A percentile compares a stretch with the other conserved stretches of the same genome.
Conservation (phyloP, 2,113 vertebrate species). For the Montifringilla adamsi region DNA sequence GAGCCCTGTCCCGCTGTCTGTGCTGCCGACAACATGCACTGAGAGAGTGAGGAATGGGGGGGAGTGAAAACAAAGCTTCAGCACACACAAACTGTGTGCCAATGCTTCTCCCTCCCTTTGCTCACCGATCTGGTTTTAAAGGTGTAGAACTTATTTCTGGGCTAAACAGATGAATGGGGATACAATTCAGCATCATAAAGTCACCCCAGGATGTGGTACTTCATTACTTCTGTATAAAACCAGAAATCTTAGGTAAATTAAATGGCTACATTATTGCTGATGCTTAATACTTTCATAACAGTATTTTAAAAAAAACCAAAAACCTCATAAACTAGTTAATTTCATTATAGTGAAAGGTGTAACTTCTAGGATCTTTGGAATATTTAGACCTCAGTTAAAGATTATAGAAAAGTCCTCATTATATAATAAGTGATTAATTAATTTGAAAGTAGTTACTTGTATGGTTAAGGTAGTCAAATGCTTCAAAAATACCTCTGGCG, state of each 20-base stretch:
- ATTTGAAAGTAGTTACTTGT: not conserved
- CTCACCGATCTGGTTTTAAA: not conserved
- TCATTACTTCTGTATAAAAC: not conserved
- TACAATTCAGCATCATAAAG: not conserved
- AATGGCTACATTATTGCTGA: not conserved
- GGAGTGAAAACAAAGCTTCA: not conserved
- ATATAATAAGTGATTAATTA: not conserved
- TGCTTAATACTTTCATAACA: not conserved
- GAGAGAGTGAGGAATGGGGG: fast-evolving
- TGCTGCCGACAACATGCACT: not conserved
- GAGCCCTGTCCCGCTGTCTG: fast-evolving
- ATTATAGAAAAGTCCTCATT: not conserved
- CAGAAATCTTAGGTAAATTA: not conserved
- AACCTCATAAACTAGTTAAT: not conserved
- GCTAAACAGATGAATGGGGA: not conserved
- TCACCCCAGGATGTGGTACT: not conserved
- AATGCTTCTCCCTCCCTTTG: fast-evolving
- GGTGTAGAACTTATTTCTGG: not conserved
- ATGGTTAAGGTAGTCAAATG: not conserved
- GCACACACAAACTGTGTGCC: fast-evolving
- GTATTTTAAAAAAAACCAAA: not conserved
- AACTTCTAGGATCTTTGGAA: not conserved
- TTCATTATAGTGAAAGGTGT: not conserved
- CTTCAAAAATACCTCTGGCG: not conserved
- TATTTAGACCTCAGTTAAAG: not conserved